Conservation (phyloP, 23 tunicate species). For the Ciona savignyi region DNA sequence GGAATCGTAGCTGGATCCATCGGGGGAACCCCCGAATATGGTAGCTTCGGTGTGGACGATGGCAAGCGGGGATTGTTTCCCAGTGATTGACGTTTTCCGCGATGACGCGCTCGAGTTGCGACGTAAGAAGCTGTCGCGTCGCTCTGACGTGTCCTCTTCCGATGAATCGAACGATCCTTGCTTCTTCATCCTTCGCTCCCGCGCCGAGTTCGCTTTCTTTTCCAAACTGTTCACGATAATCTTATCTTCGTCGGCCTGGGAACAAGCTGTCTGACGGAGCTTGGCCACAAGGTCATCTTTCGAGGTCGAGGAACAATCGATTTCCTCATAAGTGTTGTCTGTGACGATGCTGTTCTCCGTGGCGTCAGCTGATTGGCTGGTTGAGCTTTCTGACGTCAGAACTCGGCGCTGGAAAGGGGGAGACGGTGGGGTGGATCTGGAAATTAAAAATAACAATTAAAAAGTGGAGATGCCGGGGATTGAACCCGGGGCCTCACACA, state of each 20-base stretch:
- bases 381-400: constrained; percentile 7
- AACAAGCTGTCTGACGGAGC: background rate
- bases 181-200: constrained; percentile 11
- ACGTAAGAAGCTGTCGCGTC: constrained; percentile 3
- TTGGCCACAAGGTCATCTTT: background rate
- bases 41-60: constrained; percentile 6
- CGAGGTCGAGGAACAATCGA: too few relatives aligned
- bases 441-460: too few relatives aligned
- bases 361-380: constrained; percentile 1
- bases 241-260: constrained; percentile 4
- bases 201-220: constrained; percentile 24
- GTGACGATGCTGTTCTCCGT: background rate
- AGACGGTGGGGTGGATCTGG: background rate
- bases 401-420: constrained; percentile 23
- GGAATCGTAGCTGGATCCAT: background rate
- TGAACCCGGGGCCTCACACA: constrained; percentile 2
- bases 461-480: background rate
- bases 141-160: constrained; percentile 19
- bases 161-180: constrained; percentile 13
- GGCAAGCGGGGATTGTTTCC: constrained; percentile 3
- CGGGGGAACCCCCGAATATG: constrained; percentile 16
- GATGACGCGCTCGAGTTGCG: constrained; percentile 4
- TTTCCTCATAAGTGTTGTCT: constrained; percentile 12
- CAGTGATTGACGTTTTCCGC: constrained; percentile 5
- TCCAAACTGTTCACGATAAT: constrained; percentile 8